These are phyloP conservation scores for Pollenia angustigena DNA, from an alignment of 2,888 invertebrate species.

Conservation along the genomic window DNA sequence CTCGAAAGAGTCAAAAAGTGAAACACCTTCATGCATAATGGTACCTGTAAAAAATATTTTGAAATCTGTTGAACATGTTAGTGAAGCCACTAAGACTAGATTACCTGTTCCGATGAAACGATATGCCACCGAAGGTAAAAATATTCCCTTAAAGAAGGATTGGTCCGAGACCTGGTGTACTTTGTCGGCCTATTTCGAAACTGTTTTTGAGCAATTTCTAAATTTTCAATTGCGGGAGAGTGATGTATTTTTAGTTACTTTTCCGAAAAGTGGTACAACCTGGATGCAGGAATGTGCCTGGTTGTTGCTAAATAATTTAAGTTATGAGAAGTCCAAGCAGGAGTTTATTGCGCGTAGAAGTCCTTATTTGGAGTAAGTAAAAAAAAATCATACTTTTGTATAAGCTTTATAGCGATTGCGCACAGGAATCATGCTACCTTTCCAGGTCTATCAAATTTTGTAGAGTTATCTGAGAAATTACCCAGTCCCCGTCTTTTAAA, in stretches of 20 bases:
- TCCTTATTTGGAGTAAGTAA: slow-evolving; percentile 74
- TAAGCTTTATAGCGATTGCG: too few relatives aligned
- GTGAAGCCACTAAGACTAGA: background rate
- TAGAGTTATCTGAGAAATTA: slow-evolving; percentile 52
- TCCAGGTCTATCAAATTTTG: too few relatives aligned
- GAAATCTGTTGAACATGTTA: background rate
- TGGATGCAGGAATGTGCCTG: slow-evolving; percentile 77
- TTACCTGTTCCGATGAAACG: slow-evolving; percentile 26
- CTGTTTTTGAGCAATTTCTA: slow-evolving; percentile 37
- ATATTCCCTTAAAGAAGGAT: slow-evolving; percentile 65
- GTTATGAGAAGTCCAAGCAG: slow-evolving; percentile 67
- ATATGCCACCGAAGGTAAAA: slow-evolving; percentile 49
- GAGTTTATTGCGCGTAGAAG: slow-evolving; percentile 46
- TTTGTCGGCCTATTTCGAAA: slow-evolving; percentile 47
- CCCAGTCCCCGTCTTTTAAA: slow-evolving; percentile 76
- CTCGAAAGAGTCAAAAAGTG: too few relatives aligned
- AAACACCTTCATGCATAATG: too few relatives aligned
- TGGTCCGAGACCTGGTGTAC: slow-evolving; percentile 71
- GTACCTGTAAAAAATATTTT: slow-evolving; percentile 5
- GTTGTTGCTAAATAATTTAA: slow-evolving; percentile 76
- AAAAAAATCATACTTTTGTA: background rate
- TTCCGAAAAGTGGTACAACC: slow-evolving; percentile 77
- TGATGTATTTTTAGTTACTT: slow-evolving; percentile 76
- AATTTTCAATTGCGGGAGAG: slow-evolving; percentile 74
- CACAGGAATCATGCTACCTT: too few relatives aligned